These are phyloP conservation scores for Lepidocyrtoides sp. DNA, from an alignment of 2,888 invertebrate genomes.

Conservation along the genomic window DNA sequence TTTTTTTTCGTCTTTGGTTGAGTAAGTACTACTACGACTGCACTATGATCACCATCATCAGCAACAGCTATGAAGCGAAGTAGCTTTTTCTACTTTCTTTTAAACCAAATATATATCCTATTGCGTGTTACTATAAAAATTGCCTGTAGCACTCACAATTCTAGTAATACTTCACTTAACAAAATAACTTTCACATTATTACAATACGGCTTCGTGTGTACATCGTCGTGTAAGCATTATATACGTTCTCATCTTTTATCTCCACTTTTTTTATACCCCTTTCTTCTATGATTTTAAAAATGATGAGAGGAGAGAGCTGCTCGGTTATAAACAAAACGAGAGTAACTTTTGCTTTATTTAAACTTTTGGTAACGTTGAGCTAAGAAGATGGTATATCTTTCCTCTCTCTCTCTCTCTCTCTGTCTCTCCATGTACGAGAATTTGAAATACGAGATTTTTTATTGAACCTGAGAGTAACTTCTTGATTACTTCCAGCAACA, in stretches of 20 bases:
- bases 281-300: conserved; percentile 29
- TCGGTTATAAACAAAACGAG: conserved; percentile 52
- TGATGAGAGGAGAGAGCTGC: conserved; percentile 28
- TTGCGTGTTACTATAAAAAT: conserved; percentile 11
- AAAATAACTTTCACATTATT: conserved; percentile 67
- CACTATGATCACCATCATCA: not conserved
- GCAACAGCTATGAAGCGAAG: conserved; percentile 28
- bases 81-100: not conserved
- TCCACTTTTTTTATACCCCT: conserved; percentile 11
- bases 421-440: not conserved
- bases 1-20: conserved; percentile 31
- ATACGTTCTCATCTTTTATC: conserved; percentile 39
- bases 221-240: not conserved
- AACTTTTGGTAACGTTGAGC: not conserved
- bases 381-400: not conserved
- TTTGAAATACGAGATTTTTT: conserved; percentile 49
- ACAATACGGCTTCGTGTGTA: not conserved
- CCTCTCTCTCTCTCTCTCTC: not conserved
- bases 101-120: not conserved
- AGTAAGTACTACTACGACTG: conserved; percentile 12
- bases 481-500: conserved; percentile 60
- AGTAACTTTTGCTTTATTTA: not conserved
- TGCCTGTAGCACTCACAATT: conserved; percentile 27
- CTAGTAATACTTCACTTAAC: conserved; percentile 59
- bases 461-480: conserved; percentile 56